A percentile compares a stretch with the other conserved stretches of the same genome.
These are phyloP conservation scores for Pristionchus mayeri DNA, from an alignment of 2,888 invertebrate species.

Conservation along the genomic window DNA sequence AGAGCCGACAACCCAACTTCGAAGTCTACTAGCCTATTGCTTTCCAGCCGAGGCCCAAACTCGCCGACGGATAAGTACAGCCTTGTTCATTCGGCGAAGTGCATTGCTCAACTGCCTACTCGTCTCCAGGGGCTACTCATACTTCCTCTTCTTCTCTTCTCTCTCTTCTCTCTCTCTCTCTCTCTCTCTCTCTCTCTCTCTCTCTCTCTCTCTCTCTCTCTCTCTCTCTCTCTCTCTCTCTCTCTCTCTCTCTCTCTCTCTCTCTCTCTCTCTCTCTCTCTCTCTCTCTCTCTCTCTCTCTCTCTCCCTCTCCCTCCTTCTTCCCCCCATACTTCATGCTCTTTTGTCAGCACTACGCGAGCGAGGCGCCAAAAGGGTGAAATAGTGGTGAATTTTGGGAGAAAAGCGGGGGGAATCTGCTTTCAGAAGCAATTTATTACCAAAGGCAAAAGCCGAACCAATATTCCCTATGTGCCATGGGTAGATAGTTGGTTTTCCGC, in stretches of 20 bases:
- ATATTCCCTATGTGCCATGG: too few species aligned
- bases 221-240: too few species aligned
- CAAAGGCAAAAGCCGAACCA: too few species aligned
- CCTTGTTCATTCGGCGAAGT: too few species aligned
- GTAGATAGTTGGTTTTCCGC: too few species aligned
- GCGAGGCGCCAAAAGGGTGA: neutral
- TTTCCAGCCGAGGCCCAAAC: too few species aligned
- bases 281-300: too few species aligned
- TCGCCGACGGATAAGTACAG: too few species aligned
- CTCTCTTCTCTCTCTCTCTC: neutral
- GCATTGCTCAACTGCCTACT: neutral
- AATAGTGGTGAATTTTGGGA: neutral
- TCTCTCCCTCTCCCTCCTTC: neutral
- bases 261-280: neutral
- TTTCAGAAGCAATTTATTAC: neutral
- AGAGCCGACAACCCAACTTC: too few species aligned
- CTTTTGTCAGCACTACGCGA: neutral
- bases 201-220: too few species aligned
- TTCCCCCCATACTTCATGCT: slow-evolving; percentile 4
- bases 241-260: neutral
- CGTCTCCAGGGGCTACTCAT: slow-evolving; percentile 6
- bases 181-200: neutral
- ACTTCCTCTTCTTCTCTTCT: neutral
- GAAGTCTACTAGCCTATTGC: too few species aligned
- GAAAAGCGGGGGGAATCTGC: neutral